phyloP scores from a whole-genome alignment of 2,888 invertebrate genomes.

The Plagodis pulveraria region DNA sequence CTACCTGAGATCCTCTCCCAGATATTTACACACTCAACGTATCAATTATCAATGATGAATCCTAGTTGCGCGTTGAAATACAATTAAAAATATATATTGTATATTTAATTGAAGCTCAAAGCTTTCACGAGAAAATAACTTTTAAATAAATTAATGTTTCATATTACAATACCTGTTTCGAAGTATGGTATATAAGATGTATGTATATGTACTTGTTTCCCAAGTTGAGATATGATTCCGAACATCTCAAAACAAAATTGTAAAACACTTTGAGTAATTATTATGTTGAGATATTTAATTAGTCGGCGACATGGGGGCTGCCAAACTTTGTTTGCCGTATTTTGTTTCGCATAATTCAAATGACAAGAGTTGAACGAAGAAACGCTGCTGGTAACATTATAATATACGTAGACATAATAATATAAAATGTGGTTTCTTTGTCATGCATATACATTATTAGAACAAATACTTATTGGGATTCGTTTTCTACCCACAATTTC shows the following conservation, averaged over 20 bases:
- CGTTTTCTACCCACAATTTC: no score
- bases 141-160: neutral
- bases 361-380: neutral
- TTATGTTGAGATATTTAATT: slow-evolving; percentile 50
- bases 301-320: slow-evolving; percentile 38
- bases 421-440: no score
- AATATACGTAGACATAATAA: no score
- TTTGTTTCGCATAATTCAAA: slow-evolving; percentile 33
- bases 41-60: no score
- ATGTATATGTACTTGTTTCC: slow-evolving; percentile 3
- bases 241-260: slow-evolving; percentile 1
- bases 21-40: no score
- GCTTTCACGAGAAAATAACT: neutral
- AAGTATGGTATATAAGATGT: neutral
- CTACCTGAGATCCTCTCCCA: no score
- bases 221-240: neutral
- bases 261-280: slow-evolving; percentile 43
- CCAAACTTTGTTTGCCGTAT: slow-evolving; percentile 40
- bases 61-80: no score
- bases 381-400: no score
- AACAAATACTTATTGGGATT: no score
- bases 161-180: slow-evolving; percentile 1
- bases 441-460: no score
- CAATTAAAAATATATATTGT: no score
- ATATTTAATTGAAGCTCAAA: neutral